Evolutionary conservation across 1,140 invertebrate genomes (phyloP).

Genomic region (Aphidius ervi): DNA sequence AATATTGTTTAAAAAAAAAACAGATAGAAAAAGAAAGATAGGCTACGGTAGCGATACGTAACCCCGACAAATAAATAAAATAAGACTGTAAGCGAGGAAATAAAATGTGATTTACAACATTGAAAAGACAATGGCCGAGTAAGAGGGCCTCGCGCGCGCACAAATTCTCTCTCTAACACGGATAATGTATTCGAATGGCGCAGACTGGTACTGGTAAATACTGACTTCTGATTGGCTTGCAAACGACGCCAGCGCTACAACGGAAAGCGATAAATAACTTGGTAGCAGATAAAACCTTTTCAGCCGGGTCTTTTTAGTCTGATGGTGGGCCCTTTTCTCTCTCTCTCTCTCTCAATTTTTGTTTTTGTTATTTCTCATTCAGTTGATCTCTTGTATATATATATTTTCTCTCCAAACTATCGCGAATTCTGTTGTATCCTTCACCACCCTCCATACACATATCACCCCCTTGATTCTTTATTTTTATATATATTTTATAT

Average conservation of each 20-base stretch:
- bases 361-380: too few relatives aligned
- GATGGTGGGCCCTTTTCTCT: slow-evolving; percentile 8
- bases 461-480: too few relatives aligned
- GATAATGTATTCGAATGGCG: slow-evolving; percentile 54
- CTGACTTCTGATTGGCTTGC: slow-evolving; percentile 52
- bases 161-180: slow-evolving; percentile 34
- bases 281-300: slow-evolving; percentile 53
- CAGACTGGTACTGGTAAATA: slow-evolving; percentile 51
- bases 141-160: slow-evolving; percentile 19
- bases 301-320: slow-evolving; percentile 35
- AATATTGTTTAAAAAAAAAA: background rate
- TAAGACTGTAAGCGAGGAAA: slow-evolving; percentile 52
- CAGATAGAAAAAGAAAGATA: slow-evolving; percentile 20
- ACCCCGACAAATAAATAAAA: slow-evolving; percentile 50
- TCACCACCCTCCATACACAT: too few relatives aligned
- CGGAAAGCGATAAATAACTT: slow-evolving; percentile 55
- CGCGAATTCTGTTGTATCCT: too few relatives aligned
- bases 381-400: too few relatives aligned
- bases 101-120: slow-evolving; percentile 55
- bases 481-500: too few relatives aligned
- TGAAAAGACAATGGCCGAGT: slow-evolving; percentile 53
- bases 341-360: too few relatives aligned
- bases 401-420: too few relatives aligned
- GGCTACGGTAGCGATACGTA: slow-evolving; percentile 51
- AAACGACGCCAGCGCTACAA: slow-evolving; percentile 51